These are phyloP conservation scores for Lepidochrysops patricia DNA, from an alignment of 2,888 invertebrate species.

Conservation along the genomic window DNA sequence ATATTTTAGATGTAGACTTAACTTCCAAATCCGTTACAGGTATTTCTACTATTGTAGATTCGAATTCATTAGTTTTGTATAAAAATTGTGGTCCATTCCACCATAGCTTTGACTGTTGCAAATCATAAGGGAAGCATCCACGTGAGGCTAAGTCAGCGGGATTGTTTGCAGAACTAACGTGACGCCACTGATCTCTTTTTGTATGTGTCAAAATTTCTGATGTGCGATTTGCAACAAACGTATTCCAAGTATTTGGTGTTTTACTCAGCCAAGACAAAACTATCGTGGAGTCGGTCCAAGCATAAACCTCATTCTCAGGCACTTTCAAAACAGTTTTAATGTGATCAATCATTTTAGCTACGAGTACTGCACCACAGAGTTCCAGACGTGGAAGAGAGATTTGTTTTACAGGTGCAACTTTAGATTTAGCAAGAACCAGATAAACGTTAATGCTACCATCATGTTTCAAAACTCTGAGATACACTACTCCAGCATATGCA, in stretches of 20 bases:
- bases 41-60: not conserved
- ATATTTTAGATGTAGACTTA: not conserved
- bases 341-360: too few species aligned
- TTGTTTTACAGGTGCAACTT: not conserved
- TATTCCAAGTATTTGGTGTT: not conserved
- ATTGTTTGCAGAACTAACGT: not conserved
- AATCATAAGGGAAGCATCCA: not conserved
- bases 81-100: not conserved
- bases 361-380: not conserved
- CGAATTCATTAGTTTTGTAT: not conserved
- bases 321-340: not conserved
- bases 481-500: constrained; percentile 16
- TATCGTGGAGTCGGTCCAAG: not conserved
- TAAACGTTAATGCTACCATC: constrained; percentile 1
- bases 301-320: not conserved
- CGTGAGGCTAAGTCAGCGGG: not conserved
- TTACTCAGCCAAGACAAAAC: constrained; percentile 9
- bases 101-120: not conserved
- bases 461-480: constrained; percentile 9
- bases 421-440: not conserved
- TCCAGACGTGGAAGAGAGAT: not conserved
- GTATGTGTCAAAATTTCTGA: not conserved
- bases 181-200: constrained; percentile 5
- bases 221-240: constrained; percentile 10
- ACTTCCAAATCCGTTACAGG: not conserved